Percentiles rank a stretch among this genome's conserved stretches.
phyloP scores from a whole-genome alignment of 1,140 invertebrate genomes.

The Orussus abietinus region DNA sequence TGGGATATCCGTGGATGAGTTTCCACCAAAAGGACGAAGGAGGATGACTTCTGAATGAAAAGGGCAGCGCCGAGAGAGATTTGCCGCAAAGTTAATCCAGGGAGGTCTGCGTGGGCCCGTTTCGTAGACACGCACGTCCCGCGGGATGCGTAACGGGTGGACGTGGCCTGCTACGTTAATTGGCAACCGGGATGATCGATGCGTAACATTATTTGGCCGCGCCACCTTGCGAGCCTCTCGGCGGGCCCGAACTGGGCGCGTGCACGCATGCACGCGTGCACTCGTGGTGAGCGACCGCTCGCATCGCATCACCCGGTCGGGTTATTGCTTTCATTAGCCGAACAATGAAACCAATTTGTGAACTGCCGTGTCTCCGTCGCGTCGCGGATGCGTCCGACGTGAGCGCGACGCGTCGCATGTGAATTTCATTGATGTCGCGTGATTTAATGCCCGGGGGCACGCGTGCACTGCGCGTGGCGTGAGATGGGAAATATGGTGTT shows the following conservation, averaged over 20 bases:
- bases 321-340: conserved; percentile 46
- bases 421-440: too few species aligned
- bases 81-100: too few species aligned
- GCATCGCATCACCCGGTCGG: conserved; percentile 21
- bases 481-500: too few species aligned
- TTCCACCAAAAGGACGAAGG: too few species aligned
- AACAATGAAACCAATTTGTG: conserved; percentile 48
- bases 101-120: too few species aligned
- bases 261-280: conserved; percentile 9
- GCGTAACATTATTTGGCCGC: conserved; percentile 21
- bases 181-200: conserved; percentile 31
- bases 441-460: too few species aligned
- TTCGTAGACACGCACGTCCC: not conserved
- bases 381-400: too few species aligned
- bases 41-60: too few species aligned
- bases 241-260: conserved; percentile 5
- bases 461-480: too few species aligned
- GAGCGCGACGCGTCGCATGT: too few species aligned
- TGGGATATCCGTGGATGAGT: too few species aligned
- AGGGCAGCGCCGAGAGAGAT: too few species aligned
- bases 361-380: conserved; percentile 27
- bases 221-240: conserved; percentile 7
- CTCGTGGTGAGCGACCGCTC: not conserved
- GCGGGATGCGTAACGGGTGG: not conserved
- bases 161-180: conserved; percentile 20